Evolutionary conservation across 1,140 invertebrate genomes (phyloP).

Genomic region (Apis cerana): DNA sequence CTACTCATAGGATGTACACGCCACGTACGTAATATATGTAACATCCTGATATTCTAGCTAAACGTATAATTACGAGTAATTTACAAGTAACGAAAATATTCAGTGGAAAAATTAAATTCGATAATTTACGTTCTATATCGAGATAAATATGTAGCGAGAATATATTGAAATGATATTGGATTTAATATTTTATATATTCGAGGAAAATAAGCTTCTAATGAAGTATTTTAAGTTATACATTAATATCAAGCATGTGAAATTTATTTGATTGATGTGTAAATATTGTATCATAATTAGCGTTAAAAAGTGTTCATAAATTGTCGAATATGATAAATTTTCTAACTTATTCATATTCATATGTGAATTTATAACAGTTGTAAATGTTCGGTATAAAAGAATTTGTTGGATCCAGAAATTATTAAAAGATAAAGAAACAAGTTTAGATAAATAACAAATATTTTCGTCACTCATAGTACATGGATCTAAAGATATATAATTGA

Average conservation of each 20-base stretch:
- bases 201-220: too few relatives aligned
- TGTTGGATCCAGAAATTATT: background rate
- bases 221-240: too few relatives aligned
- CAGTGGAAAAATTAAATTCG: background rate
- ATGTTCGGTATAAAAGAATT: background rate
- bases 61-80: conserved; percentile 1
- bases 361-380: too few relatives aligned
- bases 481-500: conserved; percentile 15
- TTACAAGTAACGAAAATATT: background rate
- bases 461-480: background rate
- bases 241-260: too few relatives aligned
- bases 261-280: background rate
- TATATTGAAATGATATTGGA: background rate
- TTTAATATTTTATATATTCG: background rate
- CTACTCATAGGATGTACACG: background rate
- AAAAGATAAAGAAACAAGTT: background rate
- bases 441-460: background rate
- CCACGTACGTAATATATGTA: background rate
- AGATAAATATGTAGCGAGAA: too few relatives aligned
- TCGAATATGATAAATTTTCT: too few relatives aligned
- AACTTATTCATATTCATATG: too few relatives aligned
- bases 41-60: background rate
- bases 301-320: too few relatives aligned
- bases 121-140: too few relatives aligned
- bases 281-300: background rate